Evolutionary conservation across 2,797 vertebrate genomes (phyloP), one percentile per base, ranked within the genome.

Genomic region (Gambelia wislizenii): DNA sequence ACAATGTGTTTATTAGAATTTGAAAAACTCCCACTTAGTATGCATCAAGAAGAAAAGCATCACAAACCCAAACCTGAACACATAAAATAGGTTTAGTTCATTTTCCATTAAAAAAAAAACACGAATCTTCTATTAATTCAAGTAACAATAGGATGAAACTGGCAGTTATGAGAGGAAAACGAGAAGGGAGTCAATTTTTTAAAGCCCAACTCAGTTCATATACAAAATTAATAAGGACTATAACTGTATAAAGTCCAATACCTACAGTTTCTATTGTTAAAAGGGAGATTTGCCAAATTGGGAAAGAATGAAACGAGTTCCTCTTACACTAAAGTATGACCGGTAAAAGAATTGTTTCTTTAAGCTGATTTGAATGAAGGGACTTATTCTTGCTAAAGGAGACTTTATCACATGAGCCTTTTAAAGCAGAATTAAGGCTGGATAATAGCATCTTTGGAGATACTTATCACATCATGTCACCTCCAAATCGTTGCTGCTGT

Each of bases 111-210:
- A 44, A 44, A 61, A 91, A 95, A 93, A 92, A 25, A n/a, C n/a
- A n/a, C n/a, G 22, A 76, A 91, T 87, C 83, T 91, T 85, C 83
- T 91, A 54, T 72, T 93, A 69, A 92, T 93, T 93, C 83, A 89
- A 87, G 72, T 74, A 94, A 96, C 93, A 95, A 95, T 92, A 91
- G 90, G 74, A 91, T 92, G 93, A 95, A 96, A 94, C 88, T 92
- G 89, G 92, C 87, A 93, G 91, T 89, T 91, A 93, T 85, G 69
- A 80, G 87, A 87, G 90, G 89, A 75, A 75, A n/a, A n/a, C n/a
- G 83, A 69, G 88, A 89, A 83, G 16, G 80, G 85, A 47, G 36
- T 36, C 84, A 1, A 8, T 42, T 84, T 82, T 87, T 69, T 90
- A 95, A 95, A 33, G 94, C 27, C 18, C 92, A 92, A 93, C 84